phyloP scores from a whole-genome alignment of 2,888 invertebrate genomes.

The Euclidia mi region DNA sequence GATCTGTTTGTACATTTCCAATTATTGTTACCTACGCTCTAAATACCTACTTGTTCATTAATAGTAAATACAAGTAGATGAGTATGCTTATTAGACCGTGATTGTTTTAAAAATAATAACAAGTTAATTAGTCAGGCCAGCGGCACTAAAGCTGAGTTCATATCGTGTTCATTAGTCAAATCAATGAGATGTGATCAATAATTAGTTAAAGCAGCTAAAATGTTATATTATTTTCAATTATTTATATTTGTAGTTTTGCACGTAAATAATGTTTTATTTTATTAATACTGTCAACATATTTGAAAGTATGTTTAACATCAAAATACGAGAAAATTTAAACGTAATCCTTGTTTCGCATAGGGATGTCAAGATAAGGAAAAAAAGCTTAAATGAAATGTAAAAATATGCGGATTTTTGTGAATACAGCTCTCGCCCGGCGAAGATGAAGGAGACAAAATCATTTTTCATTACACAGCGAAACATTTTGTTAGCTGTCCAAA shows the following conservation, averaged over 20 bases:
- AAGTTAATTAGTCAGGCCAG: not conserved
- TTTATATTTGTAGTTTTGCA: too few relatives aligned
- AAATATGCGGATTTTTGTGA: not conserved
- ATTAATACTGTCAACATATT: too few relatives aligned
- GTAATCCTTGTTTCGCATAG: not conserved
- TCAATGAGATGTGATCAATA: too few relatives aligned
- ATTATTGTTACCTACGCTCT: not conserved
- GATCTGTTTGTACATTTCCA: constrained; percentile 24
- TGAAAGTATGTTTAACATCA: too few relatives aligned
- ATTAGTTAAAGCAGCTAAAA: too few relatives aligned
- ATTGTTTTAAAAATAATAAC: not conserved
- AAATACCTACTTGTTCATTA: constrained; percentile 1
- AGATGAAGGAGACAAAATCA: constrained; percentile 7
- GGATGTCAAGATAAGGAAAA: constrained; percentile 7
- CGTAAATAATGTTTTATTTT: not conserved
- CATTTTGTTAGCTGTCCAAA: constrained; percentile 7
- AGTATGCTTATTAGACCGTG: not conserved
- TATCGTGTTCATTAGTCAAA: too few relatives aligned
- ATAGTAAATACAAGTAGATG: not conserved
- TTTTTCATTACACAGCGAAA: constrained; percentile 8
- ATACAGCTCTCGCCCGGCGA: not conserved
- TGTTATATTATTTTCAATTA: too few relatives aligned
- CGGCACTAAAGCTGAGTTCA: not conserved
- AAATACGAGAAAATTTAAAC: not conserved
- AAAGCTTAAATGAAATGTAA: constrained; percentile 6